Conservation (phyloP, 2,888 invertebrate genomes). For the Cephus pulcher region DNA sequence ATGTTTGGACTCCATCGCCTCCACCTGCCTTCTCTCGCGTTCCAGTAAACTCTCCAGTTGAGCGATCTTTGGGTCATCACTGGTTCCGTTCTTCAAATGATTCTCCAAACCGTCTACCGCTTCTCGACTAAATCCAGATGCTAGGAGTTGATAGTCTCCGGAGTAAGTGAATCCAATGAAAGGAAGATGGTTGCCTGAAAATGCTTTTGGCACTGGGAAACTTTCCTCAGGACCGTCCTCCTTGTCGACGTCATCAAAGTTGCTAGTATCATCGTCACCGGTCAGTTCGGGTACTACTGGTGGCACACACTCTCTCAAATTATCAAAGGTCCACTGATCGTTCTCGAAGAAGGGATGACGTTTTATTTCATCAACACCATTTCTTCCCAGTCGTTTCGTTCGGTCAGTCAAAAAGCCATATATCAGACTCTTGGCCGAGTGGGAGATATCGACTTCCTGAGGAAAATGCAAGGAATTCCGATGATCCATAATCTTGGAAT, state of each 20-base stretch:
- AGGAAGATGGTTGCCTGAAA: slow-evolving; percentile 97
- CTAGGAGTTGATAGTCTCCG: slow-evolving; percentile 86
- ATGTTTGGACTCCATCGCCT: slow-evolving; percentile 82
- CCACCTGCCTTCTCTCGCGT: slow-evolving; percentile 78
- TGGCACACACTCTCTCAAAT: slow-evolving; percentile 92
- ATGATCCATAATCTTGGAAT: slow-evolving; percentile 99
- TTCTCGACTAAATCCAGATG: slow-evolving; percentile 64
- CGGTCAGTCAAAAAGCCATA: slow-evolving; percentile 94
- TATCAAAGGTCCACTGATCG: slow-evolving; percentile 98
- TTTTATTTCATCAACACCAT: slow-evolving; percentile 95
- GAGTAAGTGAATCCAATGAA: slow-evolving; percentile 99
- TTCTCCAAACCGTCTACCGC: slow-evolving; percentile 68
- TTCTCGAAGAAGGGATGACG: slow-evolving; percentile 95
- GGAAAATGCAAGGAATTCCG: slow-evolving; percentile 96
- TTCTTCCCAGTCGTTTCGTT: slow-evolving; percentile 87
- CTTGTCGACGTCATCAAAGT: slow-evolving; percentile 98
- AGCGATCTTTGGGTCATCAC: slow-evolving; percentile 67
- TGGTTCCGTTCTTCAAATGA: slow-evolving; percentile 71
- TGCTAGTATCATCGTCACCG: slow-evolving; percentile 97
- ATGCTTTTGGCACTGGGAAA: slow-evolving; percentile 96
- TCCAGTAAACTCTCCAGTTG: slow-evolving; percentile 82
- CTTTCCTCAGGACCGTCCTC: slow-evolving; percentile 93
- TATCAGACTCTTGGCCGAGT: slow-evolving; percentile 88
- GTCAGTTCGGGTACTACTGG: slow-evolving; percentile 96
- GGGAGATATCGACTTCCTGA: slow-evolving; percentile 91